Conservation (phyloP, 2,113 vertebrate genomes). For the Galeopterus variegatus region DNA sequence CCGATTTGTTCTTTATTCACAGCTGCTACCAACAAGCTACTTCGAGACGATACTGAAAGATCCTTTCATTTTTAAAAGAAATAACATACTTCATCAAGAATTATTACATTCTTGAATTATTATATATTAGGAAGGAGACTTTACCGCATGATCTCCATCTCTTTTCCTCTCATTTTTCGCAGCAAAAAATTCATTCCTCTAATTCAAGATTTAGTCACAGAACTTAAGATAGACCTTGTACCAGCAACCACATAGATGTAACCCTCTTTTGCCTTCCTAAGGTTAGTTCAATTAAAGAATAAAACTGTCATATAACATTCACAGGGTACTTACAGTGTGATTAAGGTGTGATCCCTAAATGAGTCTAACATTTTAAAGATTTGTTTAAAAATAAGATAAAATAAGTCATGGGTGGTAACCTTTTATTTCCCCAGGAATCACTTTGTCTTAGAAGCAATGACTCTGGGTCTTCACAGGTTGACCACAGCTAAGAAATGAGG, state of each 20-base stretch:
- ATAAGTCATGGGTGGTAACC: constrained; percentile 4
- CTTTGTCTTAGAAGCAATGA: background rate
- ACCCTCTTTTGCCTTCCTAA: background rate
- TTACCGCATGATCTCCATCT: background rate
- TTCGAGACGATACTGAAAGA: background rate
- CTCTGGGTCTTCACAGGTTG: background rate
- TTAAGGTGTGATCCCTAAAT: background rate
- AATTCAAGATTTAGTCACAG: constrained; percentile 46
- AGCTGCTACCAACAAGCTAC: background rate
- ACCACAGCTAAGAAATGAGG: background rate
- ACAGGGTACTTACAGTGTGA: background rate
- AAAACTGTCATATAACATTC: background rate
- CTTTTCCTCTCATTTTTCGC: background rate
- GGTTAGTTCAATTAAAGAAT: background rate
- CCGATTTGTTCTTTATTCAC: constrained; percentile 47
- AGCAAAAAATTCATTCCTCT: constrained; percentile 47
- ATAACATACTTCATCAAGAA: constrained; percentile 13
- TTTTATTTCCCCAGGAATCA: background rate
- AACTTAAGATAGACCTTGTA: background rate
- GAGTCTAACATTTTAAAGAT: constrained; percentile 13
- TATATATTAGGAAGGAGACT: constrained; percentile 3
- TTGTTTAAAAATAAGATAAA: background rate
- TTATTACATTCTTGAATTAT: background rate
- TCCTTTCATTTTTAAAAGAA: background rate
- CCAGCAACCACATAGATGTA: background rate